A percentile compares a stretch with the other conserved stretches of the same genome.
Evolutionary conservation across 2,113 vertebrate species (phyloP).

Genomic region (Phyllostomus hastatus): DNA sequence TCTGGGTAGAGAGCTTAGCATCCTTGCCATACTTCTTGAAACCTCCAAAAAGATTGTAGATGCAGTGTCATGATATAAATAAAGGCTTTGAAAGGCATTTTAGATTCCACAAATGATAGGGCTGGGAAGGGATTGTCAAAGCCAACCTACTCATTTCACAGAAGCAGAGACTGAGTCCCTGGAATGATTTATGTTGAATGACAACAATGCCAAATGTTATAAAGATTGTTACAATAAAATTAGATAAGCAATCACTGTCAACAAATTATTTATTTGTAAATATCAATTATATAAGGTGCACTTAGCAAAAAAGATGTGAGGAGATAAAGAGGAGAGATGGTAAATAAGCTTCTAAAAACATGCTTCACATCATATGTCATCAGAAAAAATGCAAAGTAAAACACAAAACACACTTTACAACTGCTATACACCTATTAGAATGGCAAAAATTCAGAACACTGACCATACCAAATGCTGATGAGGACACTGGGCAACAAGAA

Average conservation of each 20-base stretch:
- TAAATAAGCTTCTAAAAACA: background rate
- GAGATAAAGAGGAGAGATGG: background rate
- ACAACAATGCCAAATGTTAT: background rate
- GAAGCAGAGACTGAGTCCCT: background rate
- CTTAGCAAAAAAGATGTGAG: background rate
- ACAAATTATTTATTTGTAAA: background rate
- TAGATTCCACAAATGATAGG: background rate
- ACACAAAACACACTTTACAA: background rate
- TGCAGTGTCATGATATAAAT: background rate
- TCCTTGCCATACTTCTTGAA: background rate
- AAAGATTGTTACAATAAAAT: background rate
- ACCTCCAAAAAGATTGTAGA: background rate
- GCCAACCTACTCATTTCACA: background rate
- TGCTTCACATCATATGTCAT: background rate
- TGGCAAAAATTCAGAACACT: background rate
- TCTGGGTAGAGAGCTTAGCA: background rate
- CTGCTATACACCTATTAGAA: background rate
- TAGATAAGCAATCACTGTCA: background rate
- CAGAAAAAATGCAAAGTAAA: background rate
- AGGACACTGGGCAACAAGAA: background rate
- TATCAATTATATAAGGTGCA: background rate
- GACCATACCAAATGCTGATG: background rate
- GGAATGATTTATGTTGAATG: background rate
- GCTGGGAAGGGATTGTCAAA: background rate
- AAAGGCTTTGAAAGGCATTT: background rate